Percentiles rank a stretch among this genome's conserved stretches.
These are phyloP conservation scores for Harmothoe impar DNA, from an alignment of 2,888 invertebrate species.

Conservation along the genomic window DNA sequence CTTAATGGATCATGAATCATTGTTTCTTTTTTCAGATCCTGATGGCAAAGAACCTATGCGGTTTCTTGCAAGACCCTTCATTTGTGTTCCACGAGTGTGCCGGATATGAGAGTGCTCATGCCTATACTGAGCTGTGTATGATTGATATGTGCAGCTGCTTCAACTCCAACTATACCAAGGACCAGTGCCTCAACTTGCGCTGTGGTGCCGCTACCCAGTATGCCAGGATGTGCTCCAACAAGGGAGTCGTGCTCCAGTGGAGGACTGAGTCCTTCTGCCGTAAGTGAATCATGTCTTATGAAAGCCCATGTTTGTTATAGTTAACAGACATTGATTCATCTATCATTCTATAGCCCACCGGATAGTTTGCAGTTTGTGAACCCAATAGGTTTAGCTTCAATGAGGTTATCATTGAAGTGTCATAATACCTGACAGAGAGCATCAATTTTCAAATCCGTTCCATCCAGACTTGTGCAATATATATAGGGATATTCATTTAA, in stretches of 20 bases:
- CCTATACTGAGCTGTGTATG: constrained; percentile 66
- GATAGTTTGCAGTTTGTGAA: too few species aligned
- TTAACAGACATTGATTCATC: too few species aligned
- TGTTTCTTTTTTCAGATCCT: neutral
- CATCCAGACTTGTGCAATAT: too few species aligned
- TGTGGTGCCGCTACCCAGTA: constrained; percentile 69
- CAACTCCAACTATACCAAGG: neutral
- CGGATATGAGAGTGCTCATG: constrained; percentile 61
- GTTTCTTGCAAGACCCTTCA: constrained; percentile 50
- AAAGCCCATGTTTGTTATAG: neutral
- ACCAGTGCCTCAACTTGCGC: constrained; percentile 62
- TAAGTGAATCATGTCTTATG: constrained; percentile 62
- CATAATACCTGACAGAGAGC: too few species aligned
- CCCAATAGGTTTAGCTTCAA: too few species aligned
- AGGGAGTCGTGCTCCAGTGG: constrained; percentile 70
- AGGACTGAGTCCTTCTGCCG: constrained; percentile 68
- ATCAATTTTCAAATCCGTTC: too few species aligned
- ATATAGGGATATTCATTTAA: neutral
- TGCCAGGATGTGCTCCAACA: constrained; percentile 68
- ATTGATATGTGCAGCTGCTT: constrained; percentile 69
- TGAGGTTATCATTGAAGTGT: too few species aligned
- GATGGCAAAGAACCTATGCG: constrained; percentile 45
- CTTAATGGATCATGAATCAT: too few species aligned
- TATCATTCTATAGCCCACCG: too few species aligned
- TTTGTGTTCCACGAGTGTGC: constrained; percentile 64